Evolutionary conservation across 2,113 vertebrate species (phyloP).

Genomic region (Cynocephalus volans): DNA sequence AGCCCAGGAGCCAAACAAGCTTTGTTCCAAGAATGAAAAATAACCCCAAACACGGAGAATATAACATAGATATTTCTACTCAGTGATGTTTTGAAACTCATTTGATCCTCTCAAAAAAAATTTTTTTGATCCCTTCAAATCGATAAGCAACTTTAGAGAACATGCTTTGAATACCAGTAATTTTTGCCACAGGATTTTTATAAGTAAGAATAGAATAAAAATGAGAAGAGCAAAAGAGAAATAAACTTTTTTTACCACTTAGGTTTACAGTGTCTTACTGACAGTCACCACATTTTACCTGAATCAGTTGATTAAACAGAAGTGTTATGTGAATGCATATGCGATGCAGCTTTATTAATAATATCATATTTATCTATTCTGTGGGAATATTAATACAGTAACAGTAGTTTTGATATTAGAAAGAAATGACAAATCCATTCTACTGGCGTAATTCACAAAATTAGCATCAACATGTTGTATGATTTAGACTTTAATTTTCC

Average conservation of each 20-base stretch:
- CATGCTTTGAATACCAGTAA: conserved; percentile 52
- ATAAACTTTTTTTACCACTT: neutral
- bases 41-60: neutral
- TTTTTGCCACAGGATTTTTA: conserved; percentile 53
- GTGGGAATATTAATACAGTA: neutral
- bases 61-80: neutral
- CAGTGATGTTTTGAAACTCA: conserved; percentile 20
- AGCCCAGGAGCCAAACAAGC: neutral
- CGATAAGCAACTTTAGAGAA: conserved; percentile 54
- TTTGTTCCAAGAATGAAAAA: conserved; percentile 62
- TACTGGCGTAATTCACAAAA: conserved; percentile 38
- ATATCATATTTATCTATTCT: neutral
- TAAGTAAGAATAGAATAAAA: conserved; percentile 61
- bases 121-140: conserved; percentile 66
- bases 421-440: conserved; percentile 46
- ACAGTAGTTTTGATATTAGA: neutral
- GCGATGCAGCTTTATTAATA: neutral
- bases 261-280: neutral
- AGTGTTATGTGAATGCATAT: neutral
- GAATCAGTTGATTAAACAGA: neutral
- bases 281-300: neutral
- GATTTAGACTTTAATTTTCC: conserved; percentile 57
- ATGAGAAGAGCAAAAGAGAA: conserved; percentile 57
- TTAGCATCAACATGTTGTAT: conserved; percentile 59
- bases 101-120: neutral